These are phyloP conservation scores for Cephus pulcher DNA, from an alignment of 2,888 invertebrate genomes.

Conservation along the genomic window DNA sequence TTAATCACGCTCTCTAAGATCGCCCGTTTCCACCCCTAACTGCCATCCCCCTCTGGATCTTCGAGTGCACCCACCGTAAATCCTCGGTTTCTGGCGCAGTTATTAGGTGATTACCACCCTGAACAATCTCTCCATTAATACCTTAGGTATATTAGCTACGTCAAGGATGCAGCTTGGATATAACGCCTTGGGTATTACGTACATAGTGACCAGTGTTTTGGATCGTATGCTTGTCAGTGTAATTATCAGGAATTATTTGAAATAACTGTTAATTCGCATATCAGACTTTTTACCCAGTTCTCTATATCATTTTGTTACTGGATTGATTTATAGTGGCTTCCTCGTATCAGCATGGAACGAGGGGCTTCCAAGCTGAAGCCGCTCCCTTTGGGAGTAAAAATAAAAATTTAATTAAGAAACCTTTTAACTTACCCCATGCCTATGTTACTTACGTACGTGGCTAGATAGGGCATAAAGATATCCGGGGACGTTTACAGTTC, in stretches of 20 bases:
- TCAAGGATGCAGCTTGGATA: neutral
- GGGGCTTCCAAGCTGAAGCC: neutral
- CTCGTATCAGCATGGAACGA: neutral
- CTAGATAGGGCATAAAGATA: neutral
- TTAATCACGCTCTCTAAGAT: conserved; percentile 10
- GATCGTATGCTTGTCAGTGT: neutral
- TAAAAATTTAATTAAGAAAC: neutral
- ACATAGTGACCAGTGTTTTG: neutral
- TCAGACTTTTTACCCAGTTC: neutral
- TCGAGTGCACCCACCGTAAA: neutral
- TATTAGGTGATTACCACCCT: conserved; percentile 25
- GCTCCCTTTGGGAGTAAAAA: neutral
- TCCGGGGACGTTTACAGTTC: neutral
- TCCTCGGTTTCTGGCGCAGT: neutral
- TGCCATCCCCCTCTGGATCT: neutral
- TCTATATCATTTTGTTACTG: neutral
- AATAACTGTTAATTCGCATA: neutral
- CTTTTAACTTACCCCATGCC: neutral
- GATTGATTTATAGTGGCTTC: neutral
- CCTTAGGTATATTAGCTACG: neutral
- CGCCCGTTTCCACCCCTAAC: neutral
- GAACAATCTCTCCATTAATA: conserved; percentile 21
- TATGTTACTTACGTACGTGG: neutral
- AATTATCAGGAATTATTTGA: neutral
- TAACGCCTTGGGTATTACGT: neutral